Base-by-base conservation (phyloP, 2,888 invertebrate species). In the Heliconius hortense region DNA sequence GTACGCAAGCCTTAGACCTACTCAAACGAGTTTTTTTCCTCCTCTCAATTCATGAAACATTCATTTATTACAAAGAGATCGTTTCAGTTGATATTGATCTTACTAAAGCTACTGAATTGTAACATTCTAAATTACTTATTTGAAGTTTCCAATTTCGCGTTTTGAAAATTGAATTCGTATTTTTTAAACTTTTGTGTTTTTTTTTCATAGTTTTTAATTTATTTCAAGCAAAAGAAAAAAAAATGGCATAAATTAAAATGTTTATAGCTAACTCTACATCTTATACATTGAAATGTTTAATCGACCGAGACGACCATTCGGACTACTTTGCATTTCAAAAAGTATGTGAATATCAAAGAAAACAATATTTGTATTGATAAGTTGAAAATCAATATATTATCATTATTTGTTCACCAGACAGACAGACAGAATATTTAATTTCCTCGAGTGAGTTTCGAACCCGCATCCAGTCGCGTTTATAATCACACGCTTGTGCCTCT, bases 1-100 rank as follows among this genome's bases (percentile, higher is more conserved):
- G 15, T 56, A 56, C 15, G 3, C 31, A 21, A 0, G 13, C 31
- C 31, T 31, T 68, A 13, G 10, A n/a, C 11, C 1, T n/a, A 11
- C 21, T 48, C 5, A 48, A 53, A 48, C 28, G 67, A 28, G 64
- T 28, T 18, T 28, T 75, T 43, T 28, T 59, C 64, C 24, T 66
- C 53, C 69, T 66, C 66, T 56, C 75, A 75, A 53, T 80, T 80
- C 80, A 82, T 82, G 81, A 84, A 84, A 82, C 75, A 82, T 82
- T 83, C 80, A 83, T 83, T 81, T 82, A 82, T 81, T 82, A 77
- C 78, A 80, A 82, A 82, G 62, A 75, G 74, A 62, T 76, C 62
- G n/a, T 67, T 66, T 77, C 70, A 73, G 31, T 70, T 48, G 53
- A 75, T 66, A 69, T 69, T 73, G 70, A 43, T 31, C 35, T 70